Base-by-base conservation (phyloP, 2,113 vertebrate genomes). In the Tychaedon coryphoeus region DNA sequence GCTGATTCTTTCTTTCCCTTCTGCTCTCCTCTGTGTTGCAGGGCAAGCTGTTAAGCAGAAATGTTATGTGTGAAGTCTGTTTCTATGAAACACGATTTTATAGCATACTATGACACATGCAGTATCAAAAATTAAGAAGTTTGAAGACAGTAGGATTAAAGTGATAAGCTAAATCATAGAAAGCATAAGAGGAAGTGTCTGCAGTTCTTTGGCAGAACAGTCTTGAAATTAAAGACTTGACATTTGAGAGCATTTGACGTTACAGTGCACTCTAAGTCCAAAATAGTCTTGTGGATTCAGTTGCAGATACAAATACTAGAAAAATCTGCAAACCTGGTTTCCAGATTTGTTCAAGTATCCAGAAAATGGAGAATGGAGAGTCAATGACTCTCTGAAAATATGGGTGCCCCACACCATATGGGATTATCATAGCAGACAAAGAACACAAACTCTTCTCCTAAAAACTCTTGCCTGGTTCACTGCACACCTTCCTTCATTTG, bases 41-140 rank as follows among this genome's bases (percentile, higher is more conserved):
- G 72, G 43, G 62, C 38, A 89, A 92, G 45, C 20, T 73, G 50
- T 74, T 92, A 60, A 73, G 33, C 14, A 94, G 47, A 81, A 77
- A 43, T 33, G 6, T 71, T 74, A 45, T 13, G 17, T 73, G 77
- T 66, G 40, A 92, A 77, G 14, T 54, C 51, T 69, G 14, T 29
- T 86, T 89, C 71, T 69, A 40, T 43, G 29, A 87, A 92, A 64
- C 10, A 26, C 38, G 8, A 26, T 86, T 80, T 74, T 87, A 71
- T 15, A 71, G 48, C 40, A 66, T 58, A 66, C 42, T 58, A 15
- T 20, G 34, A 47, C 33, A 89, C 47, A 47, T 43, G 19, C 19
- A 71, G 33, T 71, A 87, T 62, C 42, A 92, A 79, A 58, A 71
- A 69, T 48, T 47, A 80, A 86, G 64, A 88, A 54, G 23, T 71